These are phyloP conservation scores for Limonius californicus DNA, from an alignment of 1,140 invertebrate genomes.

Conservation along the genomic window DNA sequence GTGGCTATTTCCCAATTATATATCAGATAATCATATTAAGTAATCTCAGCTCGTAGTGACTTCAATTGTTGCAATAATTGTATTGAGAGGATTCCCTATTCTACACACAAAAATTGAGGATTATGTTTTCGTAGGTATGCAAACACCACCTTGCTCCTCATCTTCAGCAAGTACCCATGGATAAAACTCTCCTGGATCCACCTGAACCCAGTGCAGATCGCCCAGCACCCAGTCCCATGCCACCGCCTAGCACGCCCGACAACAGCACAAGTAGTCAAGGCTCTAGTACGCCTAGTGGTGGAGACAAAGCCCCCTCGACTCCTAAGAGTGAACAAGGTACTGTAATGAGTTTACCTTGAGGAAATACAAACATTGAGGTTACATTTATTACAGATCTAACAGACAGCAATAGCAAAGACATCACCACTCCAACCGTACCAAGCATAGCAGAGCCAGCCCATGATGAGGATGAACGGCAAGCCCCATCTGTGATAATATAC, in stretches of 20 bases:
- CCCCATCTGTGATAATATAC: slow-evolving; percentile 89
- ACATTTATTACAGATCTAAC: slow-evolving; percentile 5
- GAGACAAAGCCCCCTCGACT: slow-evolving; percentile 49
- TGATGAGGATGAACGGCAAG: slow-evolving; percentile 74
- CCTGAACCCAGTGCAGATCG: slow-evolving; percentile 45
- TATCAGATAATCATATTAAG: too few relatives aligned
- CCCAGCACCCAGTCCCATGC: slow-evolving; percentile 59
- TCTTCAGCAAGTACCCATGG: slow-evolving; percentile 73
- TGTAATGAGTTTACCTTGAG: too few relatives aligned
- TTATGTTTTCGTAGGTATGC: slow-evolving; percentile 57
- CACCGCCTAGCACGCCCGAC: slow-evolving; percentile 56
- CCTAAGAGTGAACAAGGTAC: slow-evolving; percentile 52
- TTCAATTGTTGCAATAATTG: too few relatives aligned
- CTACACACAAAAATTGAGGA: too few relatives aligned
- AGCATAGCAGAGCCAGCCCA: slow-evolving; percentile 33
- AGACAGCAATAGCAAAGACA: not conserved
- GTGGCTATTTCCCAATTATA: too few relatives aligned
- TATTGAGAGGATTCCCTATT: too few relatives aligned
- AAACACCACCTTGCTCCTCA: slow-evolving; percentile 77
- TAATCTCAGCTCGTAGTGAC: too few relatives aligned
- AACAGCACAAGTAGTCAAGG: slow-evolving; percentile 30
- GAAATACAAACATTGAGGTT: too few relatives aligned
- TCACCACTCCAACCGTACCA: not conserved
- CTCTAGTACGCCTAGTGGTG: slow-evolving; percentile 17
- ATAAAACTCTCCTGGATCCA: slow-evolving; percentile 74